phyloP scores from a whole-genome alignment of 2,888 invertebrate genomes.

The Calliscelio sp. region DNA sequence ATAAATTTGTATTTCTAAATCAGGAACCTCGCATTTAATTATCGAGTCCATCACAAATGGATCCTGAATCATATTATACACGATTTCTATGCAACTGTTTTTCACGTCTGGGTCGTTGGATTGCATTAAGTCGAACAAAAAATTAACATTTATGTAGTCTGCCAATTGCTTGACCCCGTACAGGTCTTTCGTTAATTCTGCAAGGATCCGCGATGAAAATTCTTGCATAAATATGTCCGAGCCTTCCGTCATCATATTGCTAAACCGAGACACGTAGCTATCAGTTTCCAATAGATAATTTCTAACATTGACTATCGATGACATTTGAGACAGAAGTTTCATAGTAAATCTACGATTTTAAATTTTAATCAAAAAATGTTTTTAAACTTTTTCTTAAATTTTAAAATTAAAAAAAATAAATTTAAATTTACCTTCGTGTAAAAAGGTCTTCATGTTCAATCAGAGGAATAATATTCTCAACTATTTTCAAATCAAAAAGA shows the following conservation, averaged over 20 bases:
- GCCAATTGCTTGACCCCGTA: conserved; percentile 86
- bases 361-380: too few species aligned
- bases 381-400: not conserved
- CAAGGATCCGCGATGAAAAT: conserved; percentile 87
- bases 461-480: conserved; percentile 78
- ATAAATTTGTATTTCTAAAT: too few species aligned
- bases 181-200: conserved; percentile 87
- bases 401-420: conserved; percentile 75
- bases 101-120: conserved; percentile 88
- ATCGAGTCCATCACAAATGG: too few species aligned
- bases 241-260: conserved; percentile 86
- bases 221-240: conserved; percentile 87
- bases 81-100: conserved; percentile 87
- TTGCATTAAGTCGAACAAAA: conserved; percentile 86
- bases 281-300: conserved; percentile 86
- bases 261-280: conserved; percentile 86
- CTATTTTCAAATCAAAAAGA: conserved; percentile 79
- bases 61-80: conserved; percentile 87
- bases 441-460: conserved; percentile 80
- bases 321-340: conserved; percentile 87
- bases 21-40: too few species aligned
- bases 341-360: conserved; percentile 87
- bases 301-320: conserved; percentile 86
- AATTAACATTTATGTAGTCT: conserved; percentile 84
- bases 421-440: conserved; percentile 78